Evolutionary conservation across 1,140 invertebrate genomes (phyloP).

Genomic region (Ceratina japonica): DNA sequence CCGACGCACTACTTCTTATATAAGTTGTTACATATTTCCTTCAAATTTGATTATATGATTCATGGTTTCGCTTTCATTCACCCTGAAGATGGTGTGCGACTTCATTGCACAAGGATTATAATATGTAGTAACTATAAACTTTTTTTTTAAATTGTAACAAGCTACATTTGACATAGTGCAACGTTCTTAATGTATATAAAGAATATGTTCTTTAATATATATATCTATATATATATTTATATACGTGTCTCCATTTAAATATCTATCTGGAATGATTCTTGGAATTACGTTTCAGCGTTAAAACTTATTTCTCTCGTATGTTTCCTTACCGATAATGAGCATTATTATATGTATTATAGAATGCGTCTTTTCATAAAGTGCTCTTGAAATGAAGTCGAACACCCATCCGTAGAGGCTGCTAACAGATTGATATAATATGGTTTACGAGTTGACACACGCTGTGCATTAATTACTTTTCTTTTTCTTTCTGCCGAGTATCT

Average conservation of each 20-base stretch:
- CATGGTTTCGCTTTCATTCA: neutral
- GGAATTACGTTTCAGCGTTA: conserved; percentile 30
- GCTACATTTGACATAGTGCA: conserved; percentile 31
- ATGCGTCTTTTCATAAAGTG: conserved; percentile 30
- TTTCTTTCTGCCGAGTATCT: conserved; percentile 32
- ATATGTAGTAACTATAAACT: conserved; percentile 32
- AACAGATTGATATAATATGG: conserved; percentile 59
- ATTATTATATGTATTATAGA: conserved; percentile 25
- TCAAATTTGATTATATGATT: conserved; percentile 55
- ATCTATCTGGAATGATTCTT: conserved; percentile 43
- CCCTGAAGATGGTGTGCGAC: conserved; percentile 54
- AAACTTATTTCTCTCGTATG: conserved; percentile 29
- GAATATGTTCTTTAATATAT: conserved; percentile 32
- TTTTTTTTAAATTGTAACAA: conserved; percentile 21
- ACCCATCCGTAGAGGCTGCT: conserved; percentile 50
- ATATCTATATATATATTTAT: conserved; percentile 8
- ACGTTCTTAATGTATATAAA: conserved; percentile 40
- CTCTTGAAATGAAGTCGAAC: conserved; percentile 58
- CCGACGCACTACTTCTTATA: conserved; percentile 61
- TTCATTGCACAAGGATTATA: conserved; percentile 45
- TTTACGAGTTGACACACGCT: conserved; percentile 52
- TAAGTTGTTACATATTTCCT: conserved; percentile 39
- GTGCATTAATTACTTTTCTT: conserved; percentile 50
- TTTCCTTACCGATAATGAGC: conserved; percentile 8
- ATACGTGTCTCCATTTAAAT: neutral